Percentiles rank a stretch among this genome's conserved stretches.
phyloP scores from a whole-genome alignment of 2,888 invertebrate species.

The Trissonchulus sp. region DNA sequence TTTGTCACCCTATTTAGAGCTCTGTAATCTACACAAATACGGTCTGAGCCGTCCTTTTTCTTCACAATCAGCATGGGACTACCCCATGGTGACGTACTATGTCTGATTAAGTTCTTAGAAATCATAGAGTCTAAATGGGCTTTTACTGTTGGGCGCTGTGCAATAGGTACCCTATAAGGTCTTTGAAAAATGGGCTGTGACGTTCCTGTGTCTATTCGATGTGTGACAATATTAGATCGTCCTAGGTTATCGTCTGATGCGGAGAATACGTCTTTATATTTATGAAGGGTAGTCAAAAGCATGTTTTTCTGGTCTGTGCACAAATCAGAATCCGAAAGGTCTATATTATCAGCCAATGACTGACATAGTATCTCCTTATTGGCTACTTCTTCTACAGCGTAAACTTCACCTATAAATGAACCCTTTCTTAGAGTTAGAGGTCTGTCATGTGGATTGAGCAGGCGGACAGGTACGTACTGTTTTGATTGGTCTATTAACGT shows the following conservation, averaged over 20 bases:
- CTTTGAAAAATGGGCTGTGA: neutral
- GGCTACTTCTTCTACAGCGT: neutral
- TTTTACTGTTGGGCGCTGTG: neutral
- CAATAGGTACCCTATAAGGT: constrained; percentile 2
- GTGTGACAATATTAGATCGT: constrained; percentile 4
- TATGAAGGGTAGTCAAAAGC: neutral
- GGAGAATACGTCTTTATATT: neutral
- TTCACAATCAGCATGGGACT: constrained; percentile 11
- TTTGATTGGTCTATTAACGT: neutral
- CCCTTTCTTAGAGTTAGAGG: neutral
- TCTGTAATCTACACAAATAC: constrained; percentile 11
- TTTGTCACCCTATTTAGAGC: constrained; percentile 14
- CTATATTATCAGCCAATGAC: neutral
- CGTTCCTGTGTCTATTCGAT: neutral
- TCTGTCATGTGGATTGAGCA: neutral
- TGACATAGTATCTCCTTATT: neutral
- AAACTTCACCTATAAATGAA: neutral
- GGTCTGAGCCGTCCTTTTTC: constrained; percentile 7
- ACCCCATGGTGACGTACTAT: neutral
- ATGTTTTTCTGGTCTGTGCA: neutral
- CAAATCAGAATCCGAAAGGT: neutral
- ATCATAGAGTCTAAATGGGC: neutral
- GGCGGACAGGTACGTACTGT: neutral
- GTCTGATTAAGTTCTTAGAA: neutral
- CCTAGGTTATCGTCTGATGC: neutral